Evolutionary conservation across 2,888 invertebrate genomes (phyloP).

Genomic region (Agrochola macilenta): DNA sequence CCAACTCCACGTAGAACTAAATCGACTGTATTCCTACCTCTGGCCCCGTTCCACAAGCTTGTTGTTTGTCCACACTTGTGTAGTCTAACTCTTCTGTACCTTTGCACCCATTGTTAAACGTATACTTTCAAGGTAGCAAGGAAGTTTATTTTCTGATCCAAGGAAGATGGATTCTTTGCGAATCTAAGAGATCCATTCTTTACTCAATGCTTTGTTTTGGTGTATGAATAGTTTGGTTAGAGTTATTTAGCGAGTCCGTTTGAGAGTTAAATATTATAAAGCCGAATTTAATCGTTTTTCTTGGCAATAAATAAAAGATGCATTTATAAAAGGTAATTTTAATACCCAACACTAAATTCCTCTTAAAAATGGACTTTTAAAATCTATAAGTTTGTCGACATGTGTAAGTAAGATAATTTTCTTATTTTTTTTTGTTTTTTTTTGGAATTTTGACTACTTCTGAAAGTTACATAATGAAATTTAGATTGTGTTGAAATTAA

Average conservation of each 20-base stretch:
- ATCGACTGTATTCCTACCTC: slow-evolving; percentile 21
- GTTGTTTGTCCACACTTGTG: slow-evolving; percentile 44
- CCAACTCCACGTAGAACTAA: slow-evolving; percentile 1
- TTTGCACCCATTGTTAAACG: slow-evolving; percentile 46
- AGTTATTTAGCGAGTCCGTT: too few relatives aligned
- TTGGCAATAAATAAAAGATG: not conserved
- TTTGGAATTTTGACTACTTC: not conserved
- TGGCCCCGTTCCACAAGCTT: slow-evolving; percentile 12
- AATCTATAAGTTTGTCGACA: too few relatives aligned
- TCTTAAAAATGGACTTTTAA: too few relatives aligned
- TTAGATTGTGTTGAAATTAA: too few relatives aligned
- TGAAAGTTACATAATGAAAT: too few relatives aligned
- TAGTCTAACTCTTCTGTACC: slow-evolving; percentile 37
- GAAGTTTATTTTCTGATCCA: slow-evolving; percentile 49
- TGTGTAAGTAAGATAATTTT: too few relatives aligned
- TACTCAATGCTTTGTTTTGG: not conserved
- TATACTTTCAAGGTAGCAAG: slow-evolving; percentile 19
- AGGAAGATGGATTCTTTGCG: slow-evolving; percentile 23
- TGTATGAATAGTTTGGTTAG: not conserved
- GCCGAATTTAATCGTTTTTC: not conserved
- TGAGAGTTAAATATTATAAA: not conserved
- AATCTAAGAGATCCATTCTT: slow-evolving; percentile 10
- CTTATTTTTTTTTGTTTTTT: too few relatives aligned
- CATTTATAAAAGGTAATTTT: not conserved
- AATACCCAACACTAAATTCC: too few relatives aligned